phyloP scores from a whole-genome alignment of 2,888 invertebrate genomes.

The Cosmia pyralina region DNA sequence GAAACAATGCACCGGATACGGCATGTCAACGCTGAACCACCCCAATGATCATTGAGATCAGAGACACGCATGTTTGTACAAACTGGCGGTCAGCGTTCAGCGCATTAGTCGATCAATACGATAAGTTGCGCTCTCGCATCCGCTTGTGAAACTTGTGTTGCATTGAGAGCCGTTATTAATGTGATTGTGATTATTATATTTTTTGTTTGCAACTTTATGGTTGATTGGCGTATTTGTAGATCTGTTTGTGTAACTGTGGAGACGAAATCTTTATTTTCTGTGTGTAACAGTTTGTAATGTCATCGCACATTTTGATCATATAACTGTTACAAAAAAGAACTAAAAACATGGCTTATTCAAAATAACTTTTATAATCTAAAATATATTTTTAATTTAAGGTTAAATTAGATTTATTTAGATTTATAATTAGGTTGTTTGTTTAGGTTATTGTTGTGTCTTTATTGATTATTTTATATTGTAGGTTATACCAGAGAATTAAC shows the following conservation, averaged over 20 bases:
- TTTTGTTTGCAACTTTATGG: constrained; percentile 33
- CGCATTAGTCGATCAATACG: constrained; percentile 68
- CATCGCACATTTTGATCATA: neutral
- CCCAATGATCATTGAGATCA: constrained; percentile 53
- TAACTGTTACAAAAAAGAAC: too few species aligned
- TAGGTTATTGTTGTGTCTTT: too few species aligned
- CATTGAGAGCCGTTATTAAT: constrained; percentile 49
- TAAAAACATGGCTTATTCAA: too few species aligned
- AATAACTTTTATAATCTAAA: too few species aligned
- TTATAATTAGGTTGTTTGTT: too few species aligned
- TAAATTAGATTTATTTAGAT: too few species aligned
- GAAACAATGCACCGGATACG: constrained; percentile 51
- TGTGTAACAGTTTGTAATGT: neutral
- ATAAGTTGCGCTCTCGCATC: constrained; percentile 65
- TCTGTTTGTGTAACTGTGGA: neutral
- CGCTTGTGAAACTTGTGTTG: constrained; percentile 70
- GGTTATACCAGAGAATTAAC: too few species aligned
- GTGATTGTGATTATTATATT: constrained; percentile 39
- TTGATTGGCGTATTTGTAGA: constrained; percentile 23
- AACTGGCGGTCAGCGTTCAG: constrained; percentile 69
- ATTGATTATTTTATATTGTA: too few species aligned
- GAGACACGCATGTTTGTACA: constrained; percentile 67
- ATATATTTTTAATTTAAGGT: too few species aligned
- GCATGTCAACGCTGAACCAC: constrained; percentile 54
- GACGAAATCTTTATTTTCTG: neutral